A percentile compares a stretch with the other conserved stretches of the same genome.
Evolutionary conservation across 2,113 vertebrate genomes (phyloP).

Genomic region (Eretmodus cyanostictus): DNA sequence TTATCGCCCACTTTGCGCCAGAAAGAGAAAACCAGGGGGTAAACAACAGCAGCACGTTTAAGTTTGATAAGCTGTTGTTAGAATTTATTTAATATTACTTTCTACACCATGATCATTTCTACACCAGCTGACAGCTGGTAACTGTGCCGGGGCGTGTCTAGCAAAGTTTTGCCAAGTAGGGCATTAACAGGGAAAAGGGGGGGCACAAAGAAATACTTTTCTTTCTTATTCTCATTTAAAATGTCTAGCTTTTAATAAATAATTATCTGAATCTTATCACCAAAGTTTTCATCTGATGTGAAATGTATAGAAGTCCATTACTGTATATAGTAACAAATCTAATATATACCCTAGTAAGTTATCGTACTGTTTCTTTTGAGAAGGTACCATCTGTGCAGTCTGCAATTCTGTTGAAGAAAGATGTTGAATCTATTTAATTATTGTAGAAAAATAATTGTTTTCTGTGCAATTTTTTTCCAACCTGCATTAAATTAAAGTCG

Average conservation of each 20-base stretch:
- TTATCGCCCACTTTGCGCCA: fast-evolving
- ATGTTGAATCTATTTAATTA: not conserved
- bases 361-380: not conserved
- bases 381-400: not conserved
- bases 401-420: not conserved
- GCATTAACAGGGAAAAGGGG: not conserved
- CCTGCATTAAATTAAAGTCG: not conserved
- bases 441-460: not conserved
- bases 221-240: not conserved
- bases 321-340: not conserved
- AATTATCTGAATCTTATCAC: not conserved
- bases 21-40: not conserved
- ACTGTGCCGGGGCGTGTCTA: not conserved
- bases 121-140: not conserved
- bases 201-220: not conserved
- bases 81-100: not conserved
- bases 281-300: not conserved
- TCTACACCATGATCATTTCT: fast-evolving
- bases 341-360: not conserved
- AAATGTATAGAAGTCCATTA: not conserved
- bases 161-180: not conserved
- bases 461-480: not conserved
- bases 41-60: not conserved
- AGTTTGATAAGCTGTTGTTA: not conserved
- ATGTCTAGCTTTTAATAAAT: not conserved